phyloP scores from a whole-genome alignment of 2,888 invertebrate species.

The Lasioglossum calceatum region DNA sequence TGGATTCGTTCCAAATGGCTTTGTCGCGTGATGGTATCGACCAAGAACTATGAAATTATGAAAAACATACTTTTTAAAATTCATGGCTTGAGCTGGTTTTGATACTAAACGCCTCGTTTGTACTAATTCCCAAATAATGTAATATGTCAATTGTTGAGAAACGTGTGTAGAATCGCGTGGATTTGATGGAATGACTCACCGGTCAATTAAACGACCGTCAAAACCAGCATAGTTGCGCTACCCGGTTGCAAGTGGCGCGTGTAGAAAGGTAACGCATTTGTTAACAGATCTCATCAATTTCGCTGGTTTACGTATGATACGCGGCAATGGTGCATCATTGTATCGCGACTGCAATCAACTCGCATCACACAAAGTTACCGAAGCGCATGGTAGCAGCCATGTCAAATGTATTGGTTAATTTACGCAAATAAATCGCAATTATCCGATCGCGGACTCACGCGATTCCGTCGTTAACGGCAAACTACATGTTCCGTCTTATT shows the following conservation, averaged over 20 bases:
- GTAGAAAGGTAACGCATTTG: not conserved
- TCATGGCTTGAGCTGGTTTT: too few relatives aligned
- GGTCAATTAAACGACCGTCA: not conserved
- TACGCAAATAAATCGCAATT: slow-evolving; percentile 67
- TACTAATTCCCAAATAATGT: too few relatives aligned
- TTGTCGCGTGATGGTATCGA: too few relatives aligned
- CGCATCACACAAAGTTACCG: slow-evolving; percentile 47
- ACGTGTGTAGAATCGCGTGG: not conserved
- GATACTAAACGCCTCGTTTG: too few relatives aligned
- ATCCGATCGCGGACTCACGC: slow-evolving; percentile 46
- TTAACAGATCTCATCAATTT: not conserved
- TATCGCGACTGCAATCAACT: slow-evolving; percentile 40
- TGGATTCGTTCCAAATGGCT: too few relatives aligned
- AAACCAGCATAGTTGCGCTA: not conserved
- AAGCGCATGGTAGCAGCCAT: slow-evolving; percentile 24
- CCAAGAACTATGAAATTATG: too few relatives aligned
- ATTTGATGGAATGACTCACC: not conserved
- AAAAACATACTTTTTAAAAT: too few relatives aligned
- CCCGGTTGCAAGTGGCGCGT: not conserved
- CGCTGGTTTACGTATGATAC: not conserved
- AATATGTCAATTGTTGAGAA: too few relatives aligned
- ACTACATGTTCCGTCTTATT: slow-evolving; percentile 46
- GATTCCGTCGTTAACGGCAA: slow-evolving; percentile 54
- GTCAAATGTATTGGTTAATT: slow-evolving; percentile 60
- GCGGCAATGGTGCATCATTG: slow-evolving; percentile 18